A percentile compares a stretch with the other conserved stretches of the same genome.
phyloP scores from a whole-genome alignment of 2,797 vertebrate species.

The Rhinogobio ventralis region DNA sequence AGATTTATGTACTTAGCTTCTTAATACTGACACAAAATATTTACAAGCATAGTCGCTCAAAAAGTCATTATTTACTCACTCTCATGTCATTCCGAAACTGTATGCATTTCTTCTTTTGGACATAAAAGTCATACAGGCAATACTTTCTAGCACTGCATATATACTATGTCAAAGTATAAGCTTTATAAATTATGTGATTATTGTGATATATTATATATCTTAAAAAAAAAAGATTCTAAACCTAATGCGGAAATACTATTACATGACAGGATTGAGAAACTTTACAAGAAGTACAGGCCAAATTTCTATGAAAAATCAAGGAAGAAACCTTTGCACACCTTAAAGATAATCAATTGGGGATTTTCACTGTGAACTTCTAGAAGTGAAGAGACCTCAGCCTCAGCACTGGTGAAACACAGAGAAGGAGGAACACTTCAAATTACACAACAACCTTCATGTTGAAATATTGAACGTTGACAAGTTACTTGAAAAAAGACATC shows the following conservation, averaged over 20 bases:
- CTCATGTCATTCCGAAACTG: background rate
- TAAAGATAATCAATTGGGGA: background rate
- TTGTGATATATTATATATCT: background rate
- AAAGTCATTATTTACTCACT: background rate
- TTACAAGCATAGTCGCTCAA: background rate
- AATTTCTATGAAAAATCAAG: background rate
- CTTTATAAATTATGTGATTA: background rate
- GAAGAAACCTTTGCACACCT: background rate
- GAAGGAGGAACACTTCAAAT: conserved; percentile 2
- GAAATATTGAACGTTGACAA: background rate
- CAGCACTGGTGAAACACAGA: background rate
- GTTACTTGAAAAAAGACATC: no score
- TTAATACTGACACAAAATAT: background rate
- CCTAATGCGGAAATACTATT: background rate
- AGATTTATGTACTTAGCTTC: background rate
- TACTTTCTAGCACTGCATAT: background rate
- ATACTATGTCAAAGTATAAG: background rate
- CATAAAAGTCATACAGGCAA: background rate
- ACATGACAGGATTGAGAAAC: background rate
- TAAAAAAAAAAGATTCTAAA: no score
- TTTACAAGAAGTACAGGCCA: no score
- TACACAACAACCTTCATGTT: background rate
- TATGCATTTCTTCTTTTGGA: background rate
- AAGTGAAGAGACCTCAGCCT: background rate
- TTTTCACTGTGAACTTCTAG: background rate